Base-by-base conservation (phyloP, 2,888 invertebrate genomes). In the Platycheirus albimanus region DNA sequence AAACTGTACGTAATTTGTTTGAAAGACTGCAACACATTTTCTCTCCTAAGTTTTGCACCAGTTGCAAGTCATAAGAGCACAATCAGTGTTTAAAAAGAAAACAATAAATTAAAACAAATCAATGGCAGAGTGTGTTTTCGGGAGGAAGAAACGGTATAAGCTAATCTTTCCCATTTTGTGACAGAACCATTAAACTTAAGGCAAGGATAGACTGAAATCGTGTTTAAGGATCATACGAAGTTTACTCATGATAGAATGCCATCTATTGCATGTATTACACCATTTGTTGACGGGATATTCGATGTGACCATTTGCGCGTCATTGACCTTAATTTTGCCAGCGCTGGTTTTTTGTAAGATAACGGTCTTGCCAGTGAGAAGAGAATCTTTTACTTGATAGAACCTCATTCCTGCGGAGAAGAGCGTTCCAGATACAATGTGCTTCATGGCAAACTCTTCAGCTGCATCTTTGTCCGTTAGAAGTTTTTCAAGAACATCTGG, bases 211-310 rank as follows among this genome's bases (percentile, higher is more conserved):
- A 78, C 78, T 78, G 64, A 30, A 69, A 30, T 38, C 28, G 33
- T 41, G 5, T 28, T 24, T n/a, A n/a, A n/a, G 1, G 13, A 36
- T 30, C n/a, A 24, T 15, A 61, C 28, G 28, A 58, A 5, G 13
- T 15, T 5, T 20, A 63, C 83, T 89, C 89, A 90, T 92, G 92
- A 94, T 81, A 95, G 91, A 47, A 94, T 92, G 28, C 93, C 92
- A 87, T 97, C 96, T 84, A 96, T 92, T 8, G 96, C 96, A 90
- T 97, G 96, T 87, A 97, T 94, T 76, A 97, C 96, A 86, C 97
- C 96, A 89, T 97, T 97, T 64, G 96, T 96, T 63, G 96, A 94
- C 61, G 97, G 96, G 87, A 96, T 95, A 90, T 97, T 96, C 90
- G 95, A 95, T 56, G 96, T 96, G 80, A 95, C 91, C 88, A 97